Percentiles rank a stretch among this genome's conserved stretches.
These are phyloP conservation scores for Kryphioiulus occultus DNA, from an alignment of 2,888 invertebrate species.

Conservation along the genomic window DNA sequence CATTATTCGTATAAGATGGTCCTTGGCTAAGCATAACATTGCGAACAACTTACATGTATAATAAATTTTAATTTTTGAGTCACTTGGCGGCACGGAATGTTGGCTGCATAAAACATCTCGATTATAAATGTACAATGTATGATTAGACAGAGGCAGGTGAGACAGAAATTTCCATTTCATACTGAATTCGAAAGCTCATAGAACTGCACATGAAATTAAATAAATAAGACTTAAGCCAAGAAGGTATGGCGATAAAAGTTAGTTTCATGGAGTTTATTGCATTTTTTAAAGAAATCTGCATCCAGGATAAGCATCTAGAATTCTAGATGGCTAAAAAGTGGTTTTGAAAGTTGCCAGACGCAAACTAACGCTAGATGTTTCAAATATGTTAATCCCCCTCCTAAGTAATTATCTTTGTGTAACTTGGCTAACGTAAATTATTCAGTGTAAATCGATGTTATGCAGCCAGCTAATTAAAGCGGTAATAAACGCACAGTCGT, in stretches of 20 bases:
- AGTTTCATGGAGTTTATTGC: not conserved
- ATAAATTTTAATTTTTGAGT: too few species aligned
- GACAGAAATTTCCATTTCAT: not conserved
- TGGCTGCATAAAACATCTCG: not conserved
- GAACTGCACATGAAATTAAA: not conserved
- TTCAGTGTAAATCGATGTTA: not conserved
- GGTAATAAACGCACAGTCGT: not conserved
- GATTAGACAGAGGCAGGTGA: not conserved
- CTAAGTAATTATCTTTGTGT: not conserved
- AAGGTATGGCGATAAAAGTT: not conserved
- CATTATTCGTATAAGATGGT: too few species aligned
- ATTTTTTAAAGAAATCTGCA: not conserved
- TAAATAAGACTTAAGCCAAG: not conserved
- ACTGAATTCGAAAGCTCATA: not conserved
- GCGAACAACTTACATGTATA: too few species aligned
- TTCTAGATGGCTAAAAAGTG: not conserved
- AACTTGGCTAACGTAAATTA: not conserved
- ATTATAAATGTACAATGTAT: too few species aligned
- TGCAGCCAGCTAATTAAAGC: not conserved
- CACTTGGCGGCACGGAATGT: conserved; percentile 11
- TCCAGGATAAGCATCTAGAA: not conserved
- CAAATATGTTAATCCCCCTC: not conserved
- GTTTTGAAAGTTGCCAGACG: not conserved
- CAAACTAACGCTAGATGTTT: not conserved
- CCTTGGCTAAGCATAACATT: too few species aligned